phyloP scores from a whole-genome alignment of 2,888 invertebrate species.

The Resseliella maxima region DNA sequence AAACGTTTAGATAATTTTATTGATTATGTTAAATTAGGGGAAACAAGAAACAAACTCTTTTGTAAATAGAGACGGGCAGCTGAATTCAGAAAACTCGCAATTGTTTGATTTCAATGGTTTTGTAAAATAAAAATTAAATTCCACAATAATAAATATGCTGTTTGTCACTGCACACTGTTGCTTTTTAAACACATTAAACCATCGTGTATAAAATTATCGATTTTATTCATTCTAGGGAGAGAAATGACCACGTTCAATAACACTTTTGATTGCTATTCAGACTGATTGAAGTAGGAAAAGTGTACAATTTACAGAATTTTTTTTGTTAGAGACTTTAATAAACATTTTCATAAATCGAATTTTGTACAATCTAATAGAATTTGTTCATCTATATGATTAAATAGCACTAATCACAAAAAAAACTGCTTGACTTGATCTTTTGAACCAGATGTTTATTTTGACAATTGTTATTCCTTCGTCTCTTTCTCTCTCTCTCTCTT shows the following conservation, averaged over 20 bases:
- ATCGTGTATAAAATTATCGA: neutral
- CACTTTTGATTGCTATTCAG: neutral
- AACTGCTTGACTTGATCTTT: conserved; percentile 24
- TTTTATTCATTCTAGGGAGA: conserved; percentile 6
- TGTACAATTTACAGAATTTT: neutral
- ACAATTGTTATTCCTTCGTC: neutral
- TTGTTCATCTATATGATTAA: conserved; percentile 6
- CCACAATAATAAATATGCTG: neutral
- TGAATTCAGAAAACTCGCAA: neutral
- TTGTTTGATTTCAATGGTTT: neutral
- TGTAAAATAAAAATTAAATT: conserved; percentile 32
- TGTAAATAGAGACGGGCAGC: neutral
- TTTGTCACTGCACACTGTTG: neutral
- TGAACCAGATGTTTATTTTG: conserved; percentile 47
- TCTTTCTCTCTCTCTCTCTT: too few relatives aligned
- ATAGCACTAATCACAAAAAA: conserved; percentile 32
- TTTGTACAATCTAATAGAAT: conserved; percentile 12
- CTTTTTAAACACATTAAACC: neutral
- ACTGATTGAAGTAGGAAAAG: neutral
- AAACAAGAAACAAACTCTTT: conserved; percentile 20
- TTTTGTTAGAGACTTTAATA: neutral
- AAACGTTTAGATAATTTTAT: neutral
- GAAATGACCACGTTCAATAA: neutral
- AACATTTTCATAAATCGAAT: conserved; percentile 30
- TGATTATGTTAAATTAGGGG: conserved; percentile 50